These are phyloP conservation scores for Eilema sororculum DNA, from an alignment of 2,888 invertebrate species.

Conservation along the genomic window DNA sequence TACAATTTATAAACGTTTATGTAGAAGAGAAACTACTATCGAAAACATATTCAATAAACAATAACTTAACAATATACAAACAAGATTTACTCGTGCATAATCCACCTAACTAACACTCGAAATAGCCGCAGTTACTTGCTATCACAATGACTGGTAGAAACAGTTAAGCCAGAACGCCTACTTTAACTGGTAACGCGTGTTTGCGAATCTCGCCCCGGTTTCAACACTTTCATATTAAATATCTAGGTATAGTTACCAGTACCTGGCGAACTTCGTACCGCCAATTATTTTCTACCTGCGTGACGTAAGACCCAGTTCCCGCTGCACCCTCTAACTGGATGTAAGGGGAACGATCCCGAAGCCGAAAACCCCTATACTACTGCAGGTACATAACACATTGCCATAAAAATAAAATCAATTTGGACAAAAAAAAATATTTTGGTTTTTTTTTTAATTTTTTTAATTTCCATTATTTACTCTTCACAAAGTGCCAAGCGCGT, in stretches of 20 bases:
- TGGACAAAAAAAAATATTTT: no score
- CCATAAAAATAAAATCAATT: no score
- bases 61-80: neutral
- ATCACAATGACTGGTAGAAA: constrained; percentile 8
- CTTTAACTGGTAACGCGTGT: constrained; percentile 46
- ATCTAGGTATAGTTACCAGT: neutral
- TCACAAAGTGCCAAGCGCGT: no score
- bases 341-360: no score
- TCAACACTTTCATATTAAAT: constrained; percentile 45
- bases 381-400: no score
- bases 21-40: neutral
- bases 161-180: constrained; percentile 17
- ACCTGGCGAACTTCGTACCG: no score
- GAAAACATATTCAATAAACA: neutral
- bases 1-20: neutral
- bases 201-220: constrained; percentile 70
- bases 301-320: no score
- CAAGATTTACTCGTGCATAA: constrained; percentile 3
- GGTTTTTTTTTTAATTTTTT: no score
- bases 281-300: no score
- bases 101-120: neutral
- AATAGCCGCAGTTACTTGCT: neutral
- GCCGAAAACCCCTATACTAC: no score
- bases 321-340: no score
- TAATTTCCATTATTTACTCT: no score